Evolutionary conservation across 2,797 vertebrate species (phyloP), one percentile per base, ranked within the genome.

Genomic region (Melanotaenia parkinsoni): DNA sequence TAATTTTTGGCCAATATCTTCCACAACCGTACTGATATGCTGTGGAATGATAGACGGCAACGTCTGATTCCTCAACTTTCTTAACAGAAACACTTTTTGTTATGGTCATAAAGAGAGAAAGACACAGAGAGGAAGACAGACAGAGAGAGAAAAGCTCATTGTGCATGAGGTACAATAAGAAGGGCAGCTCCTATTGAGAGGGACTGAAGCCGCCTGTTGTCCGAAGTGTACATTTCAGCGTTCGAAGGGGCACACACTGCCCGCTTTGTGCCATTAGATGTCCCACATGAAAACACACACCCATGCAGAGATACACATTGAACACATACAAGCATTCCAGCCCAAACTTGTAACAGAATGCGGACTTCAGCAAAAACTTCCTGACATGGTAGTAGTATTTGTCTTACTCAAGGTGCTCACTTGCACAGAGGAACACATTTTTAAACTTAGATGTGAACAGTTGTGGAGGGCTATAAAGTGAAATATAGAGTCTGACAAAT

Each of bases 141-240:
- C 71, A 76, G 59, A 60, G 70, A 91, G 86, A 93, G 93, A 94
- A 94, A 92, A 92, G 94, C 92, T 93, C 93, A 94, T 95, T 95
- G 95, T 95, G 86, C 65, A 13, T 76, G 91, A 92, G 91, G 95
- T 95, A 95, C 95, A 95, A 95, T 95, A 94, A 95, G 94, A 94
- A 93, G 89, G 89, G 83, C 92, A 92, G 94, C 94, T 94, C 95
- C 94, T 92, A 95, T 95, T 95, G 94, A 95, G 87, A 82, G 75
- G 87, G 88, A 94, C 91, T 95, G 93, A 94, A 91, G 92, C 91
- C 84, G 93, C 87, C 88, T 90, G 93, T 93, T 93, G 92, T 93
- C 86, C 93, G 60, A 90, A 91, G 93, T 93, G 91, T 93, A 91
- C 92, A 92, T 93, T 93, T 94, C 93, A 92, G 85, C 76, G 63